Conservation (phyloP, 2,888 invertebrate species). For the Podotricha telesiphe region DNA sequence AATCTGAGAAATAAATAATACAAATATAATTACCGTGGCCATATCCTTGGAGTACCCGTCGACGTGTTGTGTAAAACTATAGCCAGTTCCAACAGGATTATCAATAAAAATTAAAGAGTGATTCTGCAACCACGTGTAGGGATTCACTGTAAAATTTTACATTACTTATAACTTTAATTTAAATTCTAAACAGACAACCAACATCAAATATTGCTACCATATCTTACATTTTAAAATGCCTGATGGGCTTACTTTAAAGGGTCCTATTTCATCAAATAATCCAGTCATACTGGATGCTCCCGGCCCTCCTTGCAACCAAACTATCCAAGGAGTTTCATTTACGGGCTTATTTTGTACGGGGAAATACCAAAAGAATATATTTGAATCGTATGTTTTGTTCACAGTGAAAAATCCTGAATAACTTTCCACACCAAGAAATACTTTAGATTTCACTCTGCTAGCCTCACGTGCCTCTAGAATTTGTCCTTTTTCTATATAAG, state of each 20-base stretch:
- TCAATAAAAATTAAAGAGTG: constrained; percentile 86
- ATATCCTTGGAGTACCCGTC: constrained; percentile 83
- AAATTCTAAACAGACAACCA: neutral
- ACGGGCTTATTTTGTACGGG: constrained; percentile 77
- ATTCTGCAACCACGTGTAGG: constrained; percentile 82
- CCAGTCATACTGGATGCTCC: constrained; percentile 86
- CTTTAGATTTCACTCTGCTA: constrained; percentile 57
- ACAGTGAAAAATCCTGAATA: constrained; percentile 86
- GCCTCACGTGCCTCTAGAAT: constrained; percentile 65
- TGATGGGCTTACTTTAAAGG: constrained; percentile 51
- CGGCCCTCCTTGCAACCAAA: constrained; percentile 96
- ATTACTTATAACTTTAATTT: neutral
- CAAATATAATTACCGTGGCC: constrained; percentile 72
- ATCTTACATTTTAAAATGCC: constrained; percentile 36
- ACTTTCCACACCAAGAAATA: constrained; percentile 73
- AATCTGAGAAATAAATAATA: neutral
- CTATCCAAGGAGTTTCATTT: constrained; percentile 85
- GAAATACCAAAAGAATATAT: constrained; percentile 94
- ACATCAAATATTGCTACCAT: neutral
- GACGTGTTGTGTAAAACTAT: constrained; percentile 83
- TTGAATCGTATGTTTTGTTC: constrained; percentile 87
- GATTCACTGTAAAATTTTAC: constrained; percentile 66
- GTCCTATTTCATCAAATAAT: constrained; percentile 75
- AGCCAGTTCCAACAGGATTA: constrained; percentile 86
- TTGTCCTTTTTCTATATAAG: constrained; percentile 64